phyloP scores from a whole-genome alignment of 2,888 invertebrate genomes.

The Pyrrhia umbra region DNA sequence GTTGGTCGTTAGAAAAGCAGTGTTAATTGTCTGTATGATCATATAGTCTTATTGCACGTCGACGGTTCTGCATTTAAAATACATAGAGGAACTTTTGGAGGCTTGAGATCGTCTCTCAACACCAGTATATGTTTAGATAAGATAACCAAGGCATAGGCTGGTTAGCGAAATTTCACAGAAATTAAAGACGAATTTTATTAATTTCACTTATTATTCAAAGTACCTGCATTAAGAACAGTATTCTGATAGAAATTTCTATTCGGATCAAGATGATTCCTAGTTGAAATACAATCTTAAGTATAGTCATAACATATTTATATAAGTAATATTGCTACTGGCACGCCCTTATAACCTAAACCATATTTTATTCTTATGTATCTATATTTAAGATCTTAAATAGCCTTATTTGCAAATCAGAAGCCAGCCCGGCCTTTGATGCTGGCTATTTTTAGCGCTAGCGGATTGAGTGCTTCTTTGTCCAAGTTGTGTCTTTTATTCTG shows the following conservation, averaged over 20 bases:
- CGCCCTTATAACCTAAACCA: not conserved
- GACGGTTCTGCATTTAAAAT: not conserved
- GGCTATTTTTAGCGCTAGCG: constrained; percentile 75
- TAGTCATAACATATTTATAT: no score
- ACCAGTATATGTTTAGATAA: no score
- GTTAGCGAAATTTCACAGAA: not conserved
- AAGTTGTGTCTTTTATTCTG: constrained; percentile 68
- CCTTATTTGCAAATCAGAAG: constrained; percentile 62
- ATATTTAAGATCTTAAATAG: constrained; percentile 15
- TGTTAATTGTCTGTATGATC: not conserved
- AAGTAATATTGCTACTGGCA: not conserved
- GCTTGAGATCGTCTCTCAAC: no score
- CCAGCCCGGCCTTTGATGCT: constrained; percentile 76
- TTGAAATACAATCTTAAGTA: no score
- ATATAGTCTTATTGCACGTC: not conserved
- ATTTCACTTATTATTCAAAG: no score
- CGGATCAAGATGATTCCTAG: no score
- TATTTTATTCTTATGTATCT: not conserved
- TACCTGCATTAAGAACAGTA: no score
- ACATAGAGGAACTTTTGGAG: not conserved
- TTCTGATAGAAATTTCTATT: no score
- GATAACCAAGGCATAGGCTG: not conserved
- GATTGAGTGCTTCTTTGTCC: constrained; percentile 69
- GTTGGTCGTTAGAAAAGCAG: not conserved
- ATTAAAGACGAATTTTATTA: no score